Percentiles rank a stretch among this genome's conserved stretches.
Conservation (phyloP, 2,888 invertebrate species). For the Morinoia aosen region DNA sequence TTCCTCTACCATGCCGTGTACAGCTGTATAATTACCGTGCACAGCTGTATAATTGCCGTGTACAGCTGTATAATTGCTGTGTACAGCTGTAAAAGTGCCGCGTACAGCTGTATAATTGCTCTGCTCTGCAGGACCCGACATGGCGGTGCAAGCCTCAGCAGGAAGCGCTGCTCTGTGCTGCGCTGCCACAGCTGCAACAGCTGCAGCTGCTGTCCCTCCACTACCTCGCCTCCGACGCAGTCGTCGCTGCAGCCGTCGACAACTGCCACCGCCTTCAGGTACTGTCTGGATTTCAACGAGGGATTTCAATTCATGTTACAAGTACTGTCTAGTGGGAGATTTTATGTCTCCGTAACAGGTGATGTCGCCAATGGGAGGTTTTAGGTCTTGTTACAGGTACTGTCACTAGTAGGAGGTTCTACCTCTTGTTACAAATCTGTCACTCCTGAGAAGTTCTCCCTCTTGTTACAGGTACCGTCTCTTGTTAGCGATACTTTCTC, state of each 20-base stretch:
- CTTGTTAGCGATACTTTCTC: too few species aligned
- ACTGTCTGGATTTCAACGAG: too few species aligned
- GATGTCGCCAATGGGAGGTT: too few species aligned
- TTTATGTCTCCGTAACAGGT: too few species aligned
- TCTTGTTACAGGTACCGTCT: too few species aligned
- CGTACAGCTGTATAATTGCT: too few species aligned
- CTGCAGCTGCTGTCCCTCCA: slow-evolving; percentile 15
- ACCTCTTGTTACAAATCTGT: too few species aligned
- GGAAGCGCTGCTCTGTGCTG: background rate
- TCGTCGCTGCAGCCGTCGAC: background rate
- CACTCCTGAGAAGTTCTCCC: too few species aligned
- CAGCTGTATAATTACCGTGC: background rate
- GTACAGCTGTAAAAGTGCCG: background rate
- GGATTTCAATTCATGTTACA: too few species aligned
- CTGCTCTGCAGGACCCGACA: slow-evolving; percentile 14
- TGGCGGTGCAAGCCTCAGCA: background rate
- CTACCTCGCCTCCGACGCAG: slow-evolving; percentile 13
- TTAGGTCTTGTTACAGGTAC: too few species aligned
- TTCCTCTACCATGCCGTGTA: background rate
- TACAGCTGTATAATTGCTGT: background rate
- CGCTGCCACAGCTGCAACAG: slow-evolving; percentile 22
- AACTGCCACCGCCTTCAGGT: background rate
- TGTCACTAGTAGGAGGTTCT: too few species aligned
- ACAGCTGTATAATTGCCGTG: background rate
- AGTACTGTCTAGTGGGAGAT: too few species aligned